Conservation (phyloP, 2,888 invertebrate genomes). For the Synanthedon myopaeformis region DNA sequence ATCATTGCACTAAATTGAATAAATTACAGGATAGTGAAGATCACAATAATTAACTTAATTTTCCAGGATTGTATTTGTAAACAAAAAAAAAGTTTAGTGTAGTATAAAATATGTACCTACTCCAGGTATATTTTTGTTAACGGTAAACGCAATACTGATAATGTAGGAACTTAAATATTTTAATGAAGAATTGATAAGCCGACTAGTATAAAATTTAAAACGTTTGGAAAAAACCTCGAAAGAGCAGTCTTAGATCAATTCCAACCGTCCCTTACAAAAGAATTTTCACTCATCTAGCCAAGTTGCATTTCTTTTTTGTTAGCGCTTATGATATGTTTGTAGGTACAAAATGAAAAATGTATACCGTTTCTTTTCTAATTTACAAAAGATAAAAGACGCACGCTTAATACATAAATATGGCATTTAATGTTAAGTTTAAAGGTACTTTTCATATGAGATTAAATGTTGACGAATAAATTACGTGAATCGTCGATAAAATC, state of each 20-base stretch:
- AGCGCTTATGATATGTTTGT: conserved; percentile 39
- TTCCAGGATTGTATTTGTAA: not conserved
- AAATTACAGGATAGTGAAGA: conserved; percentile 58
- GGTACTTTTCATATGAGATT: conserved; percentile 63
- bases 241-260: conserved; percentile 68
- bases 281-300: not conserved
- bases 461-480: conserved; percentile 64
- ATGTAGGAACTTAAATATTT: conserved; percentile 41
- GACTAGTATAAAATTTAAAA: conserved; percentile 10
- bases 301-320: not conserved
- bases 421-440: conserved; percentile 63
- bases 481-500: conserved; percentile 57
- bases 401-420: conserved; percentile 68
- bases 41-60: conserved; percentile 28
- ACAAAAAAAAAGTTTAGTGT: no score
- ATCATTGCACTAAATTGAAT: conserved; percentile 70
- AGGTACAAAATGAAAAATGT: conserved; percentile 27
- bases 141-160: conserved; percentile 19
- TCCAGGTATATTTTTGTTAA: not conserved
- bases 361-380: conserved; percentile 11
- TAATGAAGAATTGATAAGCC: conserved; percentile 6
- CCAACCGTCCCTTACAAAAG: conserved; percentile 32
- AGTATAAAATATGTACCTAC: not conserved
- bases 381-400: conserved; percentile 16
- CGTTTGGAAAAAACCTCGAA: conserved; percentile 33